Percentiles rank a stretch among this genome's conserved stretches.
Conservation (phyloP, 2,113 vertebrate species). For the Nycticryphes semicollaris region DNA sequence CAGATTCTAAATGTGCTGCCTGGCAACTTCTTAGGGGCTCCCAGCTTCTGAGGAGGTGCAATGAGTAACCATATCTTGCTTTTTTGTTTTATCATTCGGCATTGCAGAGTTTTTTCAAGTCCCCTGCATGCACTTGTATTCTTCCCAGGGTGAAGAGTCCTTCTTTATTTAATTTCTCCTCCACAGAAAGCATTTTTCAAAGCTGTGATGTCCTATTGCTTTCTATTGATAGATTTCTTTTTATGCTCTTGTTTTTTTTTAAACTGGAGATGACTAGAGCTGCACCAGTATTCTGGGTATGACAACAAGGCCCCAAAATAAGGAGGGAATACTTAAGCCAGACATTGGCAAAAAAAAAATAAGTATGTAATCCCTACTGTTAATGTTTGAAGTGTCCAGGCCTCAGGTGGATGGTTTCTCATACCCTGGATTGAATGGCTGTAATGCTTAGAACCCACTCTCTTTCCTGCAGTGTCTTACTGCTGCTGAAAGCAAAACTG, state of each 20-base stretch:
- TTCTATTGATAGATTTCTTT: background rate
- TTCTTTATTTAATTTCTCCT: background rate
- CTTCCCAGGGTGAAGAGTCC: background rate
- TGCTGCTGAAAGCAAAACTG: background rate
- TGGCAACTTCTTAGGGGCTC: background rate
- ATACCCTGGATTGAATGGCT: background rate
- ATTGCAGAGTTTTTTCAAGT: background rate
- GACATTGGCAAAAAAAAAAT: background rate
- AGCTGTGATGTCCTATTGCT: background rate
- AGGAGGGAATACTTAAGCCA: background rate
- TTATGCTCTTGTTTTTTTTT: background rate
- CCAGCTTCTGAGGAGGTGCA: background rate
- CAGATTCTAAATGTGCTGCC: background rate
- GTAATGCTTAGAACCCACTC: no score
- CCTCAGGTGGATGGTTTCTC: background rate
- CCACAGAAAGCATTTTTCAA: background rate
- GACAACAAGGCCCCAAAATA: background rate
- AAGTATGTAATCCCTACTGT: background rate
- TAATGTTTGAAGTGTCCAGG: background rate
- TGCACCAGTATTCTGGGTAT: background rate
- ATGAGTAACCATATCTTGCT: rapidly evolving
- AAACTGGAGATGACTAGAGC: background rate
- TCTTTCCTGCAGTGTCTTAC: background rate
- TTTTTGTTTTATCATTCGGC: background rate
- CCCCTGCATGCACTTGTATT: background rate